These are phyloP conservation scores for Spodoptera picta DNA, from an alignment of 2,888 invertebrate genomes.

Conservation along the genomic window DNA sequence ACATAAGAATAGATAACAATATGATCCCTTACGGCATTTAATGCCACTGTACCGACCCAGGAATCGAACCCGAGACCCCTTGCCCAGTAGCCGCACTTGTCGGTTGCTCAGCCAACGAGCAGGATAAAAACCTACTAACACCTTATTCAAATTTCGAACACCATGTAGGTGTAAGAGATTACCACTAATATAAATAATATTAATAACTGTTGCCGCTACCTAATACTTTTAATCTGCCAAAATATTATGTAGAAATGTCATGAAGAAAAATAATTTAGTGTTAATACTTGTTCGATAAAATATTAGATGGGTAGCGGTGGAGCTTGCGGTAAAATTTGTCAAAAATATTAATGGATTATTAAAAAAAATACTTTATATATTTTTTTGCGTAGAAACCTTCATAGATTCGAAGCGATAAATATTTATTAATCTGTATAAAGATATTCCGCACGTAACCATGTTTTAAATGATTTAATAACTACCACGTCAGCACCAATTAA, in stretches of 20 bases:
- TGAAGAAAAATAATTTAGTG: background rate
- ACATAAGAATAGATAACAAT: too few species aligned
- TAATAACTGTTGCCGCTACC: slow-evolving; percentile 3
- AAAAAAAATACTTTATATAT: too few species aligned
- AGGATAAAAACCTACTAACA: background rate
- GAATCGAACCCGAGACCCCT: too few species aligned
- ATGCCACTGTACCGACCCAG: too few species aligned
- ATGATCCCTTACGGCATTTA: too few species aligned
- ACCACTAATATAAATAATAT: background rate
- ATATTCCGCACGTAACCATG: too few species aligned
- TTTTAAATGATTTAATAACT: background rate
- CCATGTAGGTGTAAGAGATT: background rate
- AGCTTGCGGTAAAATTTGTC: background rate
- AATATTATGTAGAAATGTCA: slow-evolving; percentile 9
- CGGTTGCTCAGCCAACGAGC: too few species aligned
- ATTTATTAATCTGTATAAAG: too few species aligned
- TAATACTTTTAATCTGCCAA: slow-evolving; percentile 18
- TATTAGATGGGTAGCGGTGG: too few species aligned
- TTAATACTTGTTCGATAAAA: too few species aligned
- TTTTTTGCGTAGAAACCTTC: background rate
- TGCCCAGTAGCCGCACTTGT: too few species aligned
- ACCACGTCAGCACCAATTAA: slow-evolving; percentile 2
- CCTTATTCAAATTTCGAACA: slow-evolving; percentile 21
- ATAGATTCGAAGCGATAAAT: background rate
- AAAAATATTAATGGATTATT: background rate